Percentiles rank a stretch among this genome's conserved stretches.
Conservation (phyloP, 2,888 invertebrate species). For the Alviniconcha strummeri region DNA sequence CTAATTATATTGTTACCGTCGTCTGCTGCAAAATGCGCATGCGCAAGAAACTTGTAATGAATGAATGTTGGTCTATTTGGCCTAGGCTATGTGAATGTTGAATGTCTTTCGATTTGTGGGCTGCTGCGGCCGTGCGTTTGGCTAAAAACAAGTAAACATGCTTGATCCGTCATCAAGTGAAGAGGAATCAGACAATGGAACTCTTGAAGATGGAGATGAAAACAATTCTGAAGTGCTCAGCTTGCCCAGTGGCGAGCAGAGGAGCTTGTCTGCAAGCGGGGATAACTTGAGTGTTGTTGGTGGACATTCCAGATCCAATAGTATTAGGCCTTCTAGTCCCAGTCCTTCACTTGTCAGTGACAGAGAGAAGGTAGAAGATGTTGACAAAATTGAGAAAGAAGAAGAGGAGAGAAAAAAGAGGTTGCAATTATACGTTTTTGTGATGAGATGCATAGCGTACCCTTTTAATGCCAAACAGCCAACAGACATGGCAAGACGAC, state of each 20-base stretch:
- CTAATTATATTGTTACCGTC: slow-evolving; percentile 40
- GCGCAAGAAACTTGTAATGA: slow-evolving; percentile 31
- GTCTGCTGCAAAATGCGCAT: slow-evolving; percentile 47
- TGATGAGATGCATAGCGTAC: slow-evolving; percentile 97
- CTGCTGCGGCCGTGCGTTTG: not conserved
- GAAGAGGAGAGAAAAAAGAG: slow-evolving; percentile 96
- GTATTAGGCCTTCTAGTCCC: slow-evolving; percentile 89
- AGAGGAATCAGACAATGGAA: slow-evolving; percentile 94
- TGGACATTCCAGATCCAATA: slow-evolving; percentile 73
- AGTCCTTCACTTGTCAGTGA: slow-evolving; percentile 94
- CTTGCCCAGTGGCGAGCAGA: slow-evolving; percentile 70
- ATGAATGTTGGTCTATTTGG: slow-evolving; percentile 16
- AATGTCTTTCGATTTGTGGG: slow-evolving; percentile 25
- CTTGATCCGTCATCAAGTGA: slow-evolving; percentile 97
- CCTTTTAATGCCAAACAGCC: slow-evolving; percentile 99
- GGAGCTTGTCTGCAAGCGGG: slow-evolving; percentile 72
- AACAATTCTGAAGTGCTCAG: slow-evolving; percentile 71
- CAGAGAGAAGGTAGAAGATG: slow-evolving; percentile 76
- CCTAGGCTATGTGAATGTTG: not conserved
- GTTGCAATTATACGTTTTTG: slow-evolving; percentile 97
- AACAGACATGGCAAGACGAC: slow-evolving; percentile 96
- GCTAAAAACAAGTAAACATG: slow-evolving; percentile 77
- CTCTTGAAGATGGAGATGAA: slow-evolving; percentile 76
- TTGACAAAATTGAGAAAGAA: slow-evolving; percentile 94
- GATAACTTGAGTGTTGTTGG: slow-evolving; percentile 69